Evolutionary conservation across 1,140 invertebrate genomes (phyloP).

Genomic region (Macrobrachium rosenbergii): DNA sequence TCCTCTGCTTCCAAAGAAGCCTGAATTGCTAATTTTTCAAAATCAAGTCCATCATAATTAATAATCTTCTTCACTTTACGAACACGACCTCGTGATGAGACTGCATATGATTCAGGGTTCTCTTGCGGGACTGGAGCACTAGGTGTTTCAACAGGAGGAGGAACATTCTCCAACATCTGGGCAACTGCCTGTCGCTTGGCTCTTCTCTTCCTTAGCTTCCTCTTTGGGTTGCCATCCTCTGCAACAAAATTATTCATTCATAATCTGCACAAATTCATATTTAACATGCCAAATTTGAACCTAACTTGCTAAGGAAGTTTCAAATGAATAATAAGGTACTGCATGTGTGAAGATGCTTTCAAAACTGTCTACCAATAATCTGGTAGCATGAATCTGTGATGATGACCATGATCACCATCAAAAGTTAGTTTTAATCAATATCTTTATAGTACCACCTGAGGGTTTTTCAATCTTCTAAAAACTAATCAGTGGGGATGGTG

Average conservation of each 20-base stretch:
- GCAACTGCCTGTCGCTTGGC: constrained; percentile 57
- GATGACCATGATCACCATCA: too few species aligned
- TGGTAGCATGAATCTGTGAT: too few species aligned
- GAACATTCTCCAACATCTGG: constrained; percentile 39
- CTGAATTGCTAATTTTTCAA: constrained; percentile 64
- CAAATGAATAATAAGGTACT: too few species aligned
- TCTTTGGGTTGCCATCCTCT: constrained; percentile 64
- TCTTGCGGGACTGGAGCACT: constrained; percentile 13
- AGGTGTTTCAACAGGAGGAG: constrained; percentile 17
- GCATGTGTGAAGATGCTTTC: too few species aligned
- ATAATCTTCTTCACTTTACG: constrained; percentile 65
- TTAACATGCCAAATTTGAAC: neutral
- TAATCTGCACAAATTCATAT: neutral
- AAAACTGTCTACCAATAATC: too few species aligned
- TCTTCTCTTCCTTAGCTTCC: constrained; percentile 63
- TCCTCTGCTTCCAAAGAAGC: constrained; percentile 59
- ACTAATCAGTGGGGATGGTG: too few species aligned
- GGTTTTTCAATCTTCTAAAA: too few species aligned
- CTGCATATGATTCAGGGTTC: constrained; percentile 53
- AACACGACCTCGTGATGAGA: constrained; percentile 61
- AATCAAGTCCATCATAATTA: constrained; percentile 65
- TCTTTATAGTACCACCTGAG: too few species aligned
- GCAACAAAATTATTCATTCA: constrained; percentile 5
- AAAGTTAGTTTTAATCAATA: too few species aligned
- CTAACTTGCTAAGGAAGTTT: too few species aligned